Percentiles rank a stretch among this genome's conserved stretches.
phyloP scores from a whole-genome alignment of 1,140 invertebrate genomes.

The Macrobrachium nipponense region DNA sequence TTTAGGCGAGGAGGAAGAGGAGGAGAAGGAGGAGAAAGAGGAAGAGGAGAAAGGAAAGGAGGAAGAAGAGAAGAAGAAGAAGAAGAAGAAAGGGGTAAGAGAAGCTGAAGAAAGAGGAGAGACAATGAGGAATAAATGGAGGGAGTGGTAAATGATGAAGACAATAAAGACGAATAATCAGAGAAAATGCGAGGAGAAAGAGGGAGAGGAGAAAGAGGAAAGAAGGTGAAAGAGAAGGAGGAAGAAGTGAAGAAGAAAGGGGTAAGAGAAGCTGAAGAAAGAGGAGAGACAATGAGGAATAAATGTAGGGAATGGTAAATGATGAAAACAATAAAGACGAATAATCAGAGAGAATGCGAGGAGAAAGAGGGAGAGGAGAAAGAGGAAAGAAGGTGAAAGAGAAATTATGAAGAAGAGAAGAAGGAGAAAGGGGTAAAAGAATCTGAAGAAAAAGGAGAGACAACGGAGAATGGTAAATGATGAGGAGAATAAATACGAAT shows the following conservation, averaged over 20 bases:
- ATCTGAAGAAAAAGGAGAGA: neutral
- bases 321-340: neutral
- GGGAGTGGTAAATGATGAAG: neutral
- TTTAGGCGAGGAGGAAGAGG: neutral
- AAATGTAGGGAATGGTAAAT: neutral
- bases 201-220: neutral
- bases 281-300: neutral
- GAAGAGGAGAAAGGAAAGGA: neutral
- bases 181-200: neutral
- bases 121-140: neutral
- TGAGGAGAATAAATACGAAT: too few species aligned
- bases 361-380: neutral
- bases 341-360: too few species aligned
- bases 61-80: neutral
- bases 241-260: neutral
- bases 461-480: neutral
- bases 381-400: neutral
- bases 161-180: neutral
- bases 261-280: neutral
- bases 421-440: neutral
- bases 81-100: neutral
- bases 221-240: neutral
- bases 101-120: neutral
- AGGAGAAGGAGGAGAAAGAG: neutral
- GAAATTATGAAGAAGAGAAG: neutral